Base-by-base conservation (phyloP, 2,797 vertebrate genomes). In the Siniperca obscura region DNA sequence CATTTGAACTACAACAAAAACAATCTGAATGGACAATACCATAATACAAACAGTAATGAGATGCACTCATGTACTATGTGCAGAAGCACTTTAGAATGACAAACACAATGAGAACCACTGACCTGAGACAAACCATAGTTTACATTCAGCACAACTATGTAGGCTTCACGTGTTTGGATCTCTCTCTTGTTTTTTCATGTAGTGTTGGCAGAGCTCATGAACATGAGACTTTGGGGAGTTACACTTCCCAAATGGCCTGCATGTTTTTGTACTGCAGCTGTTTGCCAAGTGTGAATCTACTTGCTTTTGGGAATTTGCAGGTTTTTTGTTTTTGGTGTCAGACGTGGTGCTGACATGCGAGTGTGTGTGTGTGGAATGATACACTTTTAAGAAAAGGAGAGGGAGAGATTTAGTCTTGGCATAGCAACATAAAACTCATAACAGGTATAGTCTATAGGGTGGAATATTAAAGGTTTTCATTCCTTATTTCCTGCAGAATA, bases 231-330 rank as follows among this genome's bases (percentile, higher is more conserved):
- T 42, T 44, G 21, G 86, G 60, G 82, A 86, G 75, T 71, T 79
- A 7, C 30, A 61, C 53, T 80, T 80, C 80, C 65, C 74, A 46
- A 80, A 84, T 61, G 78, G 40, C 78, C 57, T 76, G 17, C 12
- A 0, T 76, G 57, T 77, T 71, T 44, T 36, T 59, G 56, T 48
- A 21, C 27, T 57, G 73, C 80, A 82, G 82, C 67, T 74, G 57
- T 78, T 84, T 89, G 80, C 62, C 64, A 66, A 84, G 16, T 65
- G 71, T 60, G 19, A 78, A 53, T 78, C 52, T 30, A 30, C 64
- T 68, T 69, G 60, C 76, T 78, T 78, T 81, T 42, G 66, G 70
- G 81, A 70, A 62, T 74, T 80, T 80, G 16, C 64, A 70, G n/a
- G 64, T 19, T 67, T 67, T 77, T 75, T 75, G 61, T 74, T 70